Conservation (phyloP, 2,797 vertebrate genomes). For the Sebastiscus albofasciatus region DNA sequence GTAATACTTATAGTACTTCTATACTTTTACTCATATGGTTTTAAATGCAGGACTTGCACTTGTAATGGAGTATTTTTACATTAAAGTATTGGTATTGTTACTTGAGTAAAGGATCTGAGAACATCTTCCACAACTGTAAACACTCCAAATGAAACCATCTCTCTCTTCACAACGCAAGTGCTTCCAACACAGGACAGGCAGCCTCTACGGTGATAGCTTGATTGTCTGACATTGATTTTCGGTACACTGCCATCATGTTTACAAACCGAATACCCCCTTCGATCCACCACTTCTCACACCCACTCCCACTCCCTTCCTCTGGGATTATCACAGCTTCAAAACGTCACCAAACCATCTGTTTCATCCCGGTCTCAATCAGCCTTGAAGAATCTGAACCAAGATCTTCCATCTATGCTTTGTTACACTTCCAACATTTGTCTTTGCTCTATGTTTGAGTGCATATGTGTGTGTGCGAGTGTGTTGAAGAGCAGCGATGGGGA, state of each 20-base stretch:
- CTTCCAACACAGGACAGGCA: slow-evolving; percentile 15
- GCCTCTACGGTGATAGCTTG: slow-evolving; percentile 26
- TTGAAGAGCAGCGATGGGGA: slow-evolving; percentile 17
- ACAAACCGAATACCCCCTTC: slow-evolving; percentile 42
- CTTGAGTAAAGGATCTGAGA: neutral
- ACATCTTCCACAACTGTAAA: neutral
- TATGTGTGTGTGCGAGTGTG: neutral
- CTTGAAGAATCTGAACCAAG: neutral
- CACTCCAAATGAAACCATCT: neutral
- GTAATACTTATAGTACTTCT: neutral
- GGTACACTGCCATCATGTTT: slow-evolving; percentile 46
- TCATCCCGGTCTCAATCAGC: slow-evolving; percentile 5
- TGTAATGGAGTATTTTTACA: neutral
- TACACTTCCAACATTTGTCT: neutral
- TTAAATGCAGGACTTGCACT: neutral
- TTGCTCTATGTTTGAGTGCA: neutral
- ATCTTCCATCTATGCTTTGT: neutral
- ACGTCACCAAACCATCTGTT: slow-evolving; percentile 33
- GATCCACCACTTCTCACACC: slow-evolving; percentile 13
- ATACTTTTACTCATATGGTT: neutral
- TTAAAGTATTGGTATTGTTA: neutral
- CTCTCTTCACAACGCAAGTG: slow-evolving; percentile 3
- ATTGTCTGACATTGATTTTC: slow-evolving; percentile 66
- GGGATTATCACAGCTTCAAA: slow-evolving; percentile 46
- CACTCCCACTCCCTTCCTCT: slow-evolving; percentile 15